These are phyloP conservation scores for Drosophila meridiana DNA, from an alignment of 2,888 invertebrate species.

Conservation along the genomic window DNA sequence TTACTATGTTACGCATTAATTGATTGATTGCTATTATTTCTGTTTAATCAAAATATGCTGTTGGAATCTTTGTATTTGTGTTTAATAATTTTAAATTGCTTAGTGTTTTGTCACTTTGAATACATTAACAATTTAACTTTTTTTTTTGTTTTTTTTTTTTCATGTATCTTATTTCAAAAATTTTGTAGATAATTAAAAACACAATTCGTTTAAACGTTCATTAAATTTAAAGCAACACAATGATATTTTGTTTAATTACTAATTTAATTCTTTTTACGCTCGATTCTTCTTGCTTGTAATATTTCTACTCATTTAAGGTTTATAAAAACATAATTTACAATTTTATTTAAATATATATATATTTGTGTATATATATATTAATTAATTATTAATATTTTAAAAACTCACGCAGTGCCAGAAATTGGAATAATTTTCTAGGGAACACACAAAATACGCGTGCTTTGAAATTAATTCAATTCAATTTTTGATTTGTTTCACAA, in stretches of 20 bases:
- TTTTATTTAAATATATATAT: slow-evolving; percentile 38
- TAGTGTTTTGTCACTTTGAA: slow-evolving; percentile 51
- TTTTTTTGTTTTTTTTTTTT: slow-evolving; percentile 20
- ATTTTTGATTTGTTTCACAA: slow-evolving; percentile 40
- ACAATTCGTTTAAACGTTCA: slow-evolving; percentile 45
- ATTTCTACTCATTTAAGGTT: slow-evolving; percentile 47
- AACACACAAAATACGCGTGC: slow-evolving; percentile 26
- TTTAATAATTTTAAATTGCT: slow-evolving; percentile 55
- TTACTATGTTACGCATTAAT: slow-evolving; percentile 52
- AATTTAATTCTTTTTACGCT: slow-evolving; percentile 41
- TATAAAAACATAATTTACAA: slow-evolving; percentile 66
- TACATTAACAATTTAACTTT: slow-evolving; percentile 67
- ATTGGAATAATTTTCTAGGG: slow-evolving; percentile 37
- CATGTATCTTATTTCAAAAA: slow-evolving; percentile 50
- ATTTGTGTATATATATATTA: neutral
- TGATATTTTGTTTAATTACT: slow-evolving; percentile 59
- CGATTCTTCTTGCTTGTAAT: slow-evolving; percentile 39
- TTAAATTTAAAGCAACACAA: slow-evolving; percentile 65
- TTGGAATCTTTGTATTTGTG: slow-evolving; percentile 35
- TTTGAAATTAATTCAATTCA: slow-evolving; percentile 28
- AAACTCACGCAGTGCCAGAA: slow-evolving; percentile 43
- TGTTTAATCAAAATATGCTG: slow-evolving; percentile 61
- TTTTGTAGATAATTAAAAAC: slow-evolving; percentile 45
- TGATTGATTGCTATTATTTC: slow-evolving; percentile 67
- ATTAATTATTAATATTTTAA: slow-evolving; percentile 24